phyloP scores from a whole-genome alignment of 2,113 vertebrate genomes.

The Gnathonemus longibarbis region DNA sequence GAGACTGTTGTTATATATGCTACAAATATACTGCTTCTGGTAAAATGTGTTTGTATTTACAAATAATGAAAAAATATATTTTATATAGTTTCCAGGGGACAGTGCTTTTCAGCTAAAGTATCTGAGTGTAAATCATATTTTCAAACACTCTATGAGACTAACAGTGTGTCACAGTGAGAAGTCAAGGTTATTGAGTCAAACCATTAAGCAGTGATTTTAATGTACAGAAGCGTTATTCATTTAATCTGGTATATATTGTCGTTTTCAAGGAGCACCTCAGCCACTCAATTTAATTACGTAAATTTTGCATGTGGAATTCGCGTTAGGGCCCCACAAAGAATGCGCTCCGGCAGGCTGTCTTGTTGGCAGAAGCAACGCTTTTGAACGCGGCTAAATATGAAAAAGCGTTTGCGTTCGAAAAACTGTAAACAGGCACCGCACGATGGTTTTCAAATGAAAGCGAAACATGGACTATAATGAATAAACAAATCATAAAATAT shows the following conservation, averaged over 20 bases:
- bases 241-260: not conserved
- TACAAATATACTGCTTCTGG: not conserved
- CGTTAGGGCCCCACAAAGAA: not conserved
- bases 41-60: not conserved
- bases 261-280: not conserved
- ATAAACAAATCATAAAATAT: not conserved
- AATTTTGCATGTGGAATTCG: not conserved
- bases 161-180: not conserved
- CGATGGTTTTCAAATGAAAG: not conserved
- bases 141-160: not conserved
- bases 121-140: not conserved
- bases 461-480: not conserved
- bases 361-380: not conserved
- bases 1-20: not conserved
- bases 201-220: constrained; percentile 1
- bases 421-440: not conserved
- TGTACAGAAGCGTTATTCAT: not conserved
- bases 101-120: not conserved
- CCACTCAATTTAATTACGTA: not conserved
- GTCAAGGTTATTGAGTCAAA: not conserved
- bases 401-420: not conserved
- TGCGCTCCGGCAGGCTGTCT: not conserved
- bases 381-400: not conserved
- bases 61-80: not conserved
- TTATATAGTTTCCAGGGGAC: not conserved